Percentiles rank a stretch among this genome's conserved stretches.
phyloP scores from a whole-genome alignment of 2,113 vertebrate species.

The Erpornis zantholeuca region DNA sequence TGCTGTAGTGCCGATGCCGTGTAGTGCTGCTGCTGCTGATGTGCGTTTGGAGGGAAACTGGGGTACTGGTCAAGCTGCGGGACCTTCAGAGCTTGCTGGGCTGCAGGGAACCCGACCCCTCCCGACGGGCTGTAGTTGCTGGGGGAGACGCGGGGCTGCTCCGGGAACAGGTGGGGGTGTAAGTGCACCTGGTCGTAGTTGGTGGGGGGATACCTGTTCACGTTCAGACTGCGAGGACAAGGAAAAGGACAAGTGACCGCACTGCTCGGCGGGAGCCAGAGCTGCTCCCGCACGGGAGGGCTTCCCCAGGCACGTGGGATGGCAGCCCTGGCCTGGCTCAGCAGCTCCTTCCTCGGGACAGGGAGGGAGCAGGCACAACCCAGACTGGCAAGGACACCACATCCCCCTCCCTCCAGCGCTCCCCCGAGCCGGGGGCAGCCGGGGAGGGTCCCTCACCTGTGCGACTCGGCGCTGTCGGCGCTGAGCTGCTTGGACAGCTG shows the following conservation, averaged over 20 bases:
- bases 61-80: constrained; percentile 87
- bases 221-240: constrained; percentile 74
- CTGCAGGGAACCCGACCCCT: constrained; percentile 77
- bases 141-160: constrained; percentile 76
- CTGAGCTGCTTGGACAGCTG: constrained; percentile 97
- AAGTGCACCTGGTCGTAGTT: constrained; percentile 93
- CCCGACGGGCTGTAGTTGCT: constrained; percentile 79
- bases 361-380: accelerated
- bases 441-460: constrained; percentile 79
- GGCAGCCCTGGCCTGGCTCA: background rate
- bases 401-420: background rate
- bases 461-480: constrained; percentile 93
- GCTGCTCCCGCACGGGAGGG: background rate
- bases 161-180: constrained; percentile 77
- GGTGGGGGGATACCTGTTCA: constrained; percentile 83
- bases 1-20: constrained; percentile 91
- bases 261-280: accelerated
- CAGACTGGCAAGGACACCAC: accelerated
- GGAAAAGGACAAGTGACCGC: background rate
- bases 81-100: constrained; percentile 82
- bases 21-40: constrained; percentile 74
- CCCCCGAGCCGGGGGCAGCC: background rate
- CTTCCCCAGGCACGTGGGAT: accelerated
- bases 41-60: constrained; percentile 72
- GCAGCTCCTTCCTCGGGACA: background rate